Conservation (phyloP, 1,140 invertebrate genomes). For the Latrodectus geometricus region DNA sequence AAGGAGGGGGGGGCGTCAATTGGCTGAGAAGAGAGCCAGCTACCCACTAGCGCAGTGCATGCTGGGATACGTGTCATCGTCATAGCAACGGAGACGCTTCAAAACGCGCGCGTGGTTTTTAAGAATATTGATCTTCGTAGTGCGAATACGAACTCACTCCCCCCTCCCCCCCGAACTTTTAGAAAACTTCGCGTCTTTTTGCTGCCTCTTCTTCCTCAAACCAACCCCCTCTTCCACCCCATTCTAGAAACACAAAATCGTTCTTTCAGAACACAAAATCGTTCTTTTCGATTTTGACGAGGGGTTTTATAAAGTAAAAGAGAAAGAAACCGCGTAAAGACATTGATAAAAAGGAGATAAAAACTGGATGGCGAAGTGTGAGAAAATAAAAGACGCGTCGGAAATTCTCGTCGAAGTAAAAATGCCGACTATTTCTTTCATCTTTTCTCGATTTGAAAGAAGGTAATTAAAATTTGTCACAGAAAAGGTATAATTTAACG, state of each 20-base stretch:
- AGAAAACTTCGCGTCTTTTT: slow-evolving; percentile 43
- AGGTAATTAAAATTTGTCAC: slow-evolving; percentile 28
- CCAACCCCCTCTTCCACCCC: not conserved
- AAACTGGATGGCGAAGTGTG: slow-evolving; percentile 14
- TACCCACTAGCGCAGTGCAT: slow-evolving; percentile 8
- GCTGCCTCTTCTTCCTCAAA: slow-evolving; percentile 4
- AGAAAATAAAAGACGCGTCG: slow-evolving; percentile 49
- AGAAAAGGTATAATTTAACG: slow-evolving; percentile 10
- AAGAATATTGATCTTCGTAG: slow-evolving; percentile 47
- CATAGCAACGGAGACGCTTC: slow-evolving; percentile 34
- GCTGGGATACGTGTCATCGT: slow-evolving; percentile 17
- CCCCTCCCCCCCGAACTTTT: slow-evolving; percentile 3
- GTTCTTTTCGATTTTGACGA: slow-evolving; percentile 29
- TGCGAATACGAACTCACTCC: not conserved
- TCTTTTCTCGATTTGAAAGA: not conserved
- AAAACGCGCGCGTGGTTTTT: slow-evolving; percentile 52
- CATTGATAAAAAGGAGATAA: not conserved
- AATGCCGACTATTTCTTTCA: slow-evolving; percentile 4
- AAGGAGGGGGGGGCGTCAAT: slow-evolving; percentile 36
- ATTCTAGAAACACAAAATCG: not conserved
- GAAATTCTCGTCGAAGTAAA: not conserved
- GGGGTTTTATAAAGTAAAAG: not conserved
- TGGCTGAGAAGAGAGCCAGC: slow-evolving; percentile 48
- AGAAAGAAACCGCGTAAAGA: not conserved
- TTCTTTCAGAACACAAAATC: slow-evolving; percentile 10